A percentile compares a stretch with the other conserved stretches of the same genome.
Conservation (phyloP, 2,113 vertebrate species). For the Neogobius melanostomus region DNA sequence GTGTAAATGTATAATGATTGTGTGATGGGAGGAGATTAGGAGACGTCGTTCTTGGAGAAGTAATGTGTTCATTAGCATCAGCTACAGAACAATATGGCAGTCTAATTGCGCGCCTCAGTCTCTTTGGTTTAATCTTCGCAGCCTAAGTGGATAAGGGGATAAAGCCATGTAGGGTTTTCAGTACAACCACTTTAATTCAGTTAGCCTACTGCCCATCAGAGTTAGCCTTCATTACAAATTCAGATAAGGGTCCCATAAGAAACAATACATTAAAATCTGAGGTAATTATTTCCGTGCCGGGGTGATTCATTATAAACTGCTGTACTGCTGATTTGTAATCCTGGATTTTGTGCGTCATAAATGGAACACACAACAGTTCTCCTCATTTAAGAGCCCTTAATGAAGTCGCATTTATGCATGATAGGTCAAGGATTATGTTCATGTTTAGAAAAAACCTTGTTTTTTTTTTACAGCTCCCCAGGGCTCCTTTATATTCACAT, state of each 20-base stretch:
- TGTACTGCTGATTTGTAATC: background rate
- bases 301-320: constrained; percentile 18
- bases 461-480: constrained; percentile 4
- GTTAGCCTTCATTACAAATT: constrained; percentile 35
- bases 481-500: background rate
- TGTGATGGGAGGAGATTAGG: too few species aligned
- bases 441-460: constrained; percentile 6
- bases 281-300: constrained; percentile 26
- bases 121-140: background rate
- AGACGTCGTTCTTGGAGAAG: background rate
- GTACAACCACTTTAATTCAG: constrained; percentile 28
- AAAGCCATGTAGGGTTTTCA: constrained; percentile 34
- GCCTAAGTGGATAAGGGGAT: constrained; percentile 13
- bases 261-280: constrained; percentile 33
- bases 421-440: too few species aligned
- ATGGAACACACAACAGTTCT: too few species aligned
- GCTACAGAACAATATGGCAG: background rate
- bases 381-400: too few species aligned
- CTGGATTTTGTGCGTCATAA: too few species aligned
- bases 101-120: constrained; percentile 12
- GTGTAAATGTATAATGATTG: too few species aligned
- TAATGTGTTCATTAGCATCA: constrained; percentile 13
- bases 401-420: too few species aligned
- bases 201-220: constrained; percentile 28
- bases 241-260: constrained; percentile 28